Conservation (phyloP, 2,888 invertebrate species). For the Hanleya hanleyi region DNA sequence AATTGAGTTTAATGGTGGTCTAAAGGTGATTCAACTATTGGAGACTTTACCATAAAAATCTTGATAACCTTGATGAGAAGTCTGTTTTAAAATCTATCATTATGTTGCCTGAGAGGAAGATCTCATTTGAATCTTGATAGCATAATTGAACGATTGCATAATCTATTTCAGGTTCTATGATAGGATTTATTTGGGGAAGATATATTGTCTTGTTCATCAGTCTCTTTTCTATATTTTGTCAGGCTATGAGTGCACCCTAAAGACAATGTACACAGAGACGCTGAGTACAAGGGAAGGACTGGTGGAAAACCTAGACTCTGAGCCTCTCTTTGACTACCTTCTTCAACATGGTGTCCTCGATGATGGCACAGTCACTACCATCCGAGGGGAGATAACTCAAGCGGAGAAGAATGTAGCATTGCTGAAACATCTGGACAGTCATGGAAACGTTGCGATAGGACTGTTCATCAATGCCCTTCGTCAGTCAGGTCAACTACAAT, state of each 20-base stretch:
- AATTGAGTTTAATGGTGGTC: no score
- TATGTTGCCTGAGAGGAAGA: no score
- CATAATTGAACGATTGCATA: no score
- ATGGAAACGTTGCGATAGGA: slow-evolving; percentile 58
- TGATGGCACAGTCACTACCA: slow-evolving; percentile 45
- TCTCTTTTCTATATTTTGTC: neutral
- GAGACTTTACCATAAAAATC: no score
- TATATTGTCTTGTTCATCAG: no score
- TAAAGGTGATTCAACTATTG: no score
- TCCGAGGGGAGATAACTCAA: slow-evolving; percentile 44
- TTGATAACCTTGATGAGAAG: no score
- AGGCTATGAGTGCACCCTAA: slow-evolving; percentile 25
- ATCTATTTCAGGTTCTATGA: no score
- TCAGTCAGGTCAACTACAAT: slow-evolving; percentile 68
- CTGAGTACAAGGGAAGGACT: slow-evolving; percentile 57
- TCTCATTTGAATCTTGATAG: no score
- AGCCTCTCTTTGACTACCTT: slow-evolving; percentile 69
- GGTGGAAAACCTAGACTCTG: slow-evolving; percentile 66
- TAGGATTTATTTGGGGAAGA: no score
- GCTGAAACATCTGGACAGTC: slow-evolving; percentile 59
- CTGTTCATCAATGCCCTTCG: slow-evolving; percentile 70
- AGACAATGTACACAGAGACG: slow-evolving; percentile 35
- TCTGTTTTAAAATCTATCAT: no score
- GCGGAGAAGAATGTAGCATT: slow-evolving; percentile 61
- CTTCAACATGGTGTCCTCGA: slow-evolving; percentile 67